Evolutionary conservation across 2,888 invertebrate species (phyloP).

Genomic region (Catocala sponsa): DNA sequence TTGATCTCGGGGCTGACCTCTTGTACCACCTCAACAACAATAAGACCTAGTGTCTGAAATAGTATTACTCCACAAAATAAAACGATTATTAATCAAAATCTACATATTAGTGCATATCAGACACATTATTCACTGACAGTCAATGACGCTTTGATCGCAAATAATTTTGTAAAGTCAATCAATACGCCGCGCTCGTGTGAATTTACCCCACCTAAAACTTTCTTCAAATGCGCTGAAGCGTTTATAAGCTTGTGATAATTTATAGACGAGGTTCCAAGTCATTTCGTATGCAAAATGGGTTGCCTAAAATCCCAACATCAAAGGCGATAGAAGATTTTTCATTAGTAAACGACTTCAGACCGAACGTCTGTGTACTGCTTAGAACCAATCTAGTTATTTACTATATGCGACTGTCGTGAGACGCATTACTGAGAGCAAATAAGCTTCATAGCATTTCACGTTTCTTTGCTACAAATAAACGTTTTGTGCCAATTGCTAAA

Average conservation of each 20-base stretch:
- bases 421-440: slow-evolving; percentile 32
- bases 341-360: slow-evolving; percentile 27
- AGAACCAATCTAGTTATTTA: slow-evolving; percentile 44
- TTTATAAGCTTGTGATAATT: not conserved
- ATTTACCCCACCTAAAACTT: not conserved
- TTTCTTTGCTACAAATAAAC: slow-evolving; percentile 22
- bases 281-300: slow-evolving; percentile 13
- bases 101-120: no score
- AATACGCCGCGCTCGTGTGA: not conserved
- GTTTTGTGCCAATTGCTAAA: not conserved
- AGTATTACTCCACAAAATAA: no score
- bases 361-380: slow-evolving; percentile 42
- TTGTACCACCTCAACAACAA: no score
- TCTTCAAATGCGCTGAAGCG: no score
- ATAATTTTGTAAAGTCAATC: not conserved
- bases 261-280: not conserved
- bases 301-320: slow-evolving; percentile 19
- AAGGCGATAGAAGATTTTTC: slow-evolving; percentile 31
- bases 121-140: no score
- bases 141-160: not conserved
- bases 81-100: no score
- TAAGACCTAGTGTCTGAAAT: no score
- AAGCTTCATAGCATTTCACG: slow-evolving; percentile 27
- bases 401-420: slow-evolving; percentile 34
- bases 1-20: no score